Percentiles rank a stretch among this genome's conserved stretches.
Evolutionary conservation across 2,113 vertebrate genomes (phyloP).

Genomic region (Aviceda subcristata): DNA sequence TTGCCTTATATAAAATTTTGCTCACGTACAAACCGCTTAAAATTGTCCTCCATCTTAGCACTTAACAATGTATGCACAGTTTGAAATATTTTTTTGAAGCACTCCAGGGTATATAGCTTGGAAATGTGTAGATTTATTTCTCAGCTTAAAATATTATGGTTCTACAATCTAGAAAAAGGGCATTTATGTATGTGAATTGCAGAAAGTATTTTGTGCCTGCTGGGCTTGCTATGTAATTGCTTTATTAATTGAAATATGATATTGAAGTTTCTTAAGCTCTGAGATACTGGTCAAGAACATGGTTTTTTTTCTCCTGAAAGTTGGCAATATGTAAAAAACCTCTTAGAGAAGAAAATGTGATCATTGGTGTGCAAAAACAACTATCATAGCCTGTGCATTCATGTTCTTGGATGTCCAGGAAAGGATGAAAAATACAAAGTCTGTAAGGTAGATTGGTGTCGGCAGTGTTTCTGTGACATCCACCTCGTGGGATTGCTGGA

Average conservation of each 20-base stretch:
- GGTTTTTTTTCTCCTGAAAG: background rate
- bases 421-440: background rate
- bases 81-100: background rate
- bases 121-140: background rate
- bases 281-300: background rate
- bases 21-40: background rate
- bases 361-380: background rate
- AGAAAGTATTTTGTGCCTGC: background rate
- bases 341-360: background rate
- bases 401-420: background rate
- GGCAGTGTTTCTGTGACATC: background rate
- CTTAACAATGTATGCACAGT: background rate
- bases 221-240: background rate
- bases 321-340: background rate
- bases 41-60: background rate
- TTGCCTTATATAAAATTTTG: background rate
- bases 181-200: background rate
- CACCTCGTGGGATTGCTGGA: background rate
- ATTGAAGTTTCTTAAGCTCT: background rate
- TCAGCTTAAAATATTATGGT: background rate
- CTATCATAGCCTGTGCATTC: background rate
- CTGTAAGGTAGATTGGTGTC: background rate
- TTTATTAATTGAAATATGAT: background rate
- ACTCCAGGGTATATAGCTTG: slow-evolving; percentile 8
- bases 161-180: background rate